Base-by-base conservation (phyloP, 2,113 vertebrate species). In the Phrynosoma platyrhinos region DNA sequence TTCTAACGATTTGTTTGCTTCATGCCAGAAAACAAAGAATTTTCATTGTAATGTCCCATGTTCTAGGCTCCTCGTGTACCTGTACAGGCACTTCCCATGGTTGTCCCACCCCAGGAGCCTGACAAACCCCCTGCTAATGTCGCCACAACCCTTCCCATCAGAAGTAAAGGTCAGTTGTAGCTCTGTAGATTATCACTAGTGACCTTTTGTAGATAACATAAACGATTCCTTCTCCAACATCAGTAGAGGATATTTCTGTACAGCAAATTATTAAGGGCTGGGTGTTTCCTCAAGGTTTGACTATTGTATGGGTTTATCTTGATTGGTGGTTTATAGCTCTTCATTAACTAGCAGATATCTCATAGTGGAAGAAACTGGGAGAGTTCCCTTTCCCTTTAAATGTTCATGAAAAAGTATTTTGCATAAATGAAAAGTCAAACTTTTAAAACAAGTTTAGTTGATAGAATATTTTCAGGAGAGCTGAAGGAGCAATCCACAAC, bases 31-130 rank as follows among this genome's bases (percentile, higher is more conserved):
- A 89, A 83, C 40, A 92, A 94, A 91, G 83, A 87, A 83, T 94
- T 20, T 87, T 95, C 92, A 94, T 90, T 74, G 90, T 84, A 84
- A 80, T 96, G 82, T 96, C 76, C 55, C 0, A 92, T 91, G 0
- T 95, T 95, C 91, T 96, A 99, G 99, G 98, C 98, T 97, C 99
- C 99, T 96, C 98, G 99, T 96, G 99, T 99, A 95, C 99, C 99
- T 96, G 98, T 99, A 97, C 98, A 99, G 97, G 98, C 99, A 96
- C 97, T 99, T 93, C 98, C 99, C 94, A 99, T 99, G 98, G 98
- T 99, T 92, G 99, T 99, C 86, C 99, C 99, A 93, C 99, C 99
- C 90, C 99, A 99, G 95, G 99, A 99, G 96, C 99, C 99, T 87
- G 99, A 99, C 97, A 98, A 98, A 94, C 98, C 98, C 93, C 99